phyloP scores from a whole-genome alignment of 53 echinoderm and acorn worm genomes.

The Stichopus horrens region DNA sequence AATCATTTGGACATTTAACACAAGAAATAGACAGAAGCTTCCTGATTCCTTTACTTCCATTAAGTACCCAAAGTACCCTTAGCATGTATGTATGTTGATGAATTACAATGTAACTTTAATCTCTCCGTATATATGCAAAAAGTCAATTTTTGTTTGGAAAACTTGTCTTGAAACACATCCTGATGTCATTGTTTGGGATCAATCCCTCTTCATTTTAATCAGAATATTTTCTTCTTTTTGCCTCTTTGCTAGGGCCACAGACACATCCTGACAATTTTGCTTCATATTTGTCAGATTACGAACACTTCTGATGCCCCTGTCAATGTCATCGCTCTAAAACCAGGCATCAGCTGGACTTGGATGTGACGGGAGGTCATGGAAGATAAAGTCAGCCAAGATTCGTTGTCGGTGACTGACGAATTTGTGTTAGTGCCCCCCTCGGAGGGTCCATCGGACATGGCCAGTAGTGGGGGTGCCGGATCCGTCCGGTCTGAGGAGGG shows the following conservation, averaged over 20 bases:
- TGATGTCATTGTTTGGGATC: background rate
- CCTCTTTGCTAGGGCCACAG: background rate
- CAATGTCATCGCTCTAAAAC: background rate
- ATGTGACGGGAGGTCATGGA: slow-evolving; percentile 60
- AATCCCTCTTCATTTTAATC: background rate
- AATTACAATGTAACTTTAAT: too few species aligned
- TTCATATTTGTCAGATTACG: background rate
- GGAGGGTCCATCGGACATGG: slow-evolving; percentile 57
- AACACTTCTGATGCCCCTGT: background rate
- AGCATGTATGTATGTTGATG: too few species aligned
- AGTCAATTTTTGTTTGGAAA: too few species aligned
- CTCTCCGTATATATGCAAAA: too few species aligned
- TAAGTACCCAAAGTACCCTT: too few species aligned
- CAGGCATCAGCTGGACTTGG: background rate
- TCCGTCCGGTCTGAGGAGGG: slow-evolving; percentile 64
- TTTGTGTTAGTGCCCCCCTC: slow-evolving; percentile 88
- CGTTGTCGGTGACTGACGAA: slow-evolving; percentile 89
- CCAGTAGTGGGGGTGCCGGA: slow-evolving; percentile 29
- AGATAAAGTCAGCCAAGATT: slow-evolving; percentile 96
- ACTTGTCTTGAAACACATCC: background rate
- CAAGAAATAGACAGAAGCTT: too few species aligned
- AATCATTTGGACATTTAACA: too few species aligned
- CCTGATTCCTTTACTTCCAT: too few species aligned
- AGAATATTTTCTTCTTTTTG: too few species aligned
- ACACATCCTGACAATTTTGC: background rate